phyloP scores from a whole-genome alignment of 2,888 invertebrate species.

The Ormyrus pomaceus region DNA sequence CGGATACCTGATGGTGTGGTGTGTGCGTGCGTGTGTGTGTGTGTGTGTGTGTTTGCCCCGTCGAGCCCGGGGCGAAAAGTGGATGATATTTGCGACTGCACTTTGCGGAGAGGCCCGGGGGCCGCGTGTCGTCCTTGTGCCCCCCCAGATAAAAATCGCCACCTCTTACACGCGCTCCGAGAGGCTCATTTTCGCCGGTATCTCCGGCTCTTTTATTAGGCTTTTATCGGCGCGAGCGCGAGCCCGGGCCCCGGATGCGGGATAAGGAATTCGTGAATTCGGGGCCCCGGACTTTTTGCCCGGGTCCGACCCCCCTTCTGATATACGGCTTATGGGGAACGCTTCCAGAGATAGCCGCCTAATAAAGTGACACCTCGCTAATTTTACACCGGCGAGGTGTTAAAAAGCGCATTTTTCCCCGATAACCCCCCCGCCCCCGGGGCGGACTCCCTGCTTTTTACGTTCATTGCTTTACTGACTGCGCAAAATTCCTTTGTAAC shows the following conservation, averaged over 20 bases:
- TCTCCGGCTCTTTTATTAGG: conserved; percentile 21
- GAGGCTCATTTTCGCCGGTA: background rate
- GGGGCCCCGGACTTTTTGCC: conserved; percentile 1
- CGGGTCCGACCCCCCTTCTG: background rate
- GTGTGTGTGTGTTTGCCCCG: background rate
- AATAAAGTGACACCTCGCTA: conserved; percentile 50
- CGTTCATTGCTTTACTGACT: too few relatives aligned
- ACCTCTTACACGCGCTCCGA: background rate
- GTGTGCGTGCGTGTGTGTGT: background rate
- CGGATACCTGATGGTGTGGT: background rate
- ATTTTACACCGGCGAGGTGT: conserved; percentile 18
- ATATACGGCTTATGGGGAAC: conserved; percentile 23
- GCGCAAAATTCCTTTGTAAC: too few relatives aligned
- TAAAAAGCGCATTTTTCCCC: background rate
- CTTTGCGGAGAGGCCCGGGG: conserved; percentile 14
- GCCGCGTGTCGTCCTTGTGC: conserved; percentile 32
- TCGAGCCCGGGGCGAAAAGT: background rate
- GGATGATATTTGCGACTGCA: conserved; percentile 37
- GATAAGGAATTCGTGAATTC: conserved; percentile 51
- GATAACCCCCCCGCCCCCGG: too few relatives aligned
- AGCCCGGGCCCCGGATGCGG: conserved; percentile 2
- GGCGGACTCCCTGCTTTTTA: too few relatives aligned
- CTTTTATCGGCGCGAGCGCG: conserved; percentile 18
- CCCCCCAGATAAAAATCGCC: conserved; percentile 46
- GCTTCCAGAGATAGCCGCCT: conserved; percentile 30